phyloP scores from a whole-genome alignment of 1,140 invertebrate genomes.

The Drosophila watanabei region DNA sequence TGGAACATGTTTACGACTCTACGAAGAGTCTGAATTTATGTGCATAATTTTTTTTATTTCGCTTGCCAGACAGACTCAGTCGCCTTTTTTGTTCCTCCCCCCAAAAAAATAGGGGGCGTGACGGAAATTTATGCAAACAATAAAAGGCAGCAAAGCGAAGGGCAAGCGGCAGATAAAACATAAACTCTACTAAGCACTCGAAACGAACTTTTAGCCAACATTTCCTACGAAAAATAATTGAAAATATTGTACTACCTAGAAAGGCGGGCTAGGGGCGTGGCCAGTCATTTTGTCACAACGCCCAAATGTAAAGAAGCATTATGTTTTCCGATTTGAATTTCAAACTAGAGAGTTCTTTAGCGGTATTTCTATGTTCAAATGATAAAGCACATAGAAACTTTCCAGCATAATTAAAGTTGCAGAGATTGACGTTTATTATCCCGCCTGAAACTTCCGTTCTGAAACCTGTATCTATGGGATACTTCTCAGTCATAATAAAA shows the following conservation, averaged over 20 bases:
- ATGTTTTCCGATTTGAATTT: not conserved
- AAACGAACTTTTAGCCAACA: slow-evolving; percentile 17
- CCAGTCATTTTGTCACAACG: slow-evolving; percentile 7
- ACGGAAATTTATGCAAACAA: slow-evolving; percentile 57
- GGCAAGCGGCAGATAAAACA: slow-evolving; percentile 10
- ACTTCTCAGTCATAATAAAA: not conserved
- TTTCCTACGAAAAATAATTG: slow-evolving; percentile 16
- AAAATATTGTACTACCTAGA: slow-evolving; percentile 15
- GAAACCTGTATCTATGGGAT: not conserved
- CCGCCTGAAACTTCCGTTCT: not conserved
- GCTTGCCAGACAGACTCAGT: slow-evolving; percentile 43
- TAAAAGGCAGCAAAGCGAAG: slow-evolving; percentile 36
- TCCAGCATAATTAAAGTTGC: too few species aligned
- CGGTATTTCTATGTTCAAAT: not conserved
- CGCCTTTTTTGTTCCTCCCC: not conserved
- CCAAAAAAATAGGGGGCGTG: slow-evolving; percentile 55
- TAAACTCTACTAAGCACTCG: not conserved
- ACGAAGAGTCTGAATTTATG: slow-evolving; percentile 72
- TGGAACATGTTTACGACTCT: slow-evolving; percentile 63
- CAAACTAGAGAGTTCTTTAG: too few species aligned
- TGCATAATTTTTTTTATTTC: slow-evolving; percentile 75
- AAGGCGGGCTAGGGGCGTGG: not conserved
- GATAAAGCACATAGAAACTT: not conserved
- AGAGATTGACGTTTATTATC: too few species aligned
- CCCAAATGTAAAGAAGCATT: not conserved